Percentiles rank a stretch among this genome's conserved stretches.
Conservation (phyloP, 2,113 vertebrate genomes). For the Martes martes region DNA sequence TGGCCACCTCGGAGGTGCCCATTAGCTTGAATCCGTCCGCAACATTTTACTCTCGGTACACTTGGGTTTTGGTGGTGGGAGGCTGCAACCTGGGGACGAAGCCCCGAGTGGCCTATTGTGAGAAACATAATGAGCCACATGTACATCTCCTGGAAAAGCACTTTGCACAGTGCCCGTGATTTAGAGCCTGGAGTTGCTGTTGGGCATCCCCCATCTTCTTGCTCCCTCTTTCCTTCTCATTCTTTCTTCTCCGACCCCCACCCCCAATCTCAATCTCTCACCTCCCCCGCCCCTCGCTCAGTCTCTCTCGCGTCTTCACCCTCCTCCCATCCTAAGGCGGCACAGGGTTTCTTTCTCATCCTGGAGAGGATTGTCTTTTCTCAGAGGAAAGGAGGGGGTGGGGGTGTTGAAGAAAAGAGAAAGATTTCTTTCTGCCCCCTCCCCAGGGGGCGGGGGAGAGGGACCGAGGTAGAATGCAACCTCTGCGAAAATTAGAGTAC, state of each 20-base stretch:
- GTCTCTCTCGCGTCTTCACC: background rate
- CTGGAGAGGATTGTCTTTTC: conserved; percentile 18
- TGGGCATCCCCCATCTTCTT: conserved; percentile 69
- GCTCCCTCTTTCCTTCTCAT: conserved; percentile 36
- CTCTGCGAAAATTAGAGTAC: conserved; percentile 14
- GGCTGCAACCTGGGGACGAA: conserved; percentile 40
- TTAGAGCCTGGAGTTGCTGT: conserved; percentile 57
- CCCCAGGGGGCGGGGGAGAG: too few relatives aligned
- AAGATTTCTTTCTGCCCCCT: background rate
- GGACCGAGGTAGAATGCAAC: background rate
- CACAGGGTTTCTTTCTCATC: conserved; percentile 65
- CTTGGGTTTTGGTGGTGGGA: conserved; percentile 4
- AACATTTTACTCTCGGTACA: background rate
- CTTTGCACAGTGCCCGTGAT: conserved; percentile 50
- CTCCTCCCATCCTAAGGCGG: conserved; percentile 58
- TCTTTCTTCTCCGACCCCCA: conserved; percentile 18
- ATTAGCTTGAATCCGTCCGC: background rate
- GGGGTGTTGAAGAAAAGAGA: background rate
- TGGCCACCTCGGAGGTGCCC: conserved; percentile 36
- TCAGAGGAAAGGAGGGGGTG: background rate
- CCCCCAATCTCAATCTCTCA: background rate
- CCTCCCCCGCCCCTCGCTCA: background rate
- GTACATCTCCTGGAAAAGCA: conserved; percentile 55
- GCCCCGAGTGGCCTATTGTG: conserved; percentile 61
- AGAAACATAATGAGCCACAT: conserved; percentile 55